A percentile compares a stretch with the other conserved stretches of the same genome.
Conservation (phyloP, 37 sponge, comb jelly and placozoan genomes). For the Ianthella basta region DNA sequence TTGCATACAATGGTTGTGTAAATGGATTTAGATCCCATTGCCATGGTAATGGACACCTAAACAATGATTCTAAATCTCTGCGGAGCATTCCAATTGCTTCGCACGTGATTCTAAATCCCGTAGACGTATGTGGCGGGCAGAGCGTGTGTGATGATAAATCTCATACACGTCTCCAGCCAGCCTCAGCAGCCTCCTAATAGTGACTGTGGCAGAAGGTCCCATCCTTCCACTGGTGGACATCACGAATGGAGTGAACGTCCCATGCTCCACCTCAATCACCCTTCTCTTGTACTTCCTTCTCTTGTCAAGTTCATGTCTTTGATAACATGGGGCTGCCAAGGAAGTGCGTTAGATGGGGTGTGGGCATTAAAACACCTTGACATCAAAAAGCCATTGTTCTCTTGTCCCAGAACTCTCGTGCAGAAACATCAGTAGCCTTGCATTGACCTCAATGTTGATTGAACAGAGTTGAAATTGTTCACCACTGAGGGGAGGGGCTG, state of each 20-base stretch:
- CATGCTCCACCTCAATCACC: not conserved
- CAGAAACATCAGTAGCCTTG: not conserved
- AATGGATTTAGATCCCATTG: no score
- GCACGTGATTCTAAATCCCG: no score
- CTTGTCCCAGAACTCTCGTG: not conserved
- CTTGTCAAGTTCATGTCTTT: no score
- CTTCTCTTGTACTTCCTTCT: no score
- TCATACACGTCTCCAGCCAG: not conserved
- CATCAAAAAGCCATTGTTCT: slow-evolving; percentile 3
- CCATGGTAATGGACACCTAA: no score
- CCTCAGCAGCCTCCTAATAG: not conserved
- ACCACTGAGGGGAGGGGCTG: not conserved
- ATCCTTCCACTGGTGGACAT: not conserved
- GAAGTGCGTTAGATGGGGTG: no score
- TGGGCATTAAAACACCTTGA: not conserved
- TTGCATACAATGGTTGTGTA: no score
- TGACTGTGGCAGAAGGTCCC: not conserved
- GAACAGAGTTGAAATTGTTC: not conserved
- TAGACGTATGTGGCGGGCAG: no score
- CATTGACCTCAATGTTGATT: not conserved
- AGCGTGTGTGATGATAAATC: not conserved
- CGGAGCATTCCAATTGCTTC: no score
- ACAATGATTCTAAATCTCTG: no score
- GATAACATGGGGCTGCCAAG: no score
- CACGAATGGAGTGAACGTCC: not conserved